phyloP scores from a whole-genome alignment of 1,140 invertebrate species.

The Neodiprion fabricii region DNA sequence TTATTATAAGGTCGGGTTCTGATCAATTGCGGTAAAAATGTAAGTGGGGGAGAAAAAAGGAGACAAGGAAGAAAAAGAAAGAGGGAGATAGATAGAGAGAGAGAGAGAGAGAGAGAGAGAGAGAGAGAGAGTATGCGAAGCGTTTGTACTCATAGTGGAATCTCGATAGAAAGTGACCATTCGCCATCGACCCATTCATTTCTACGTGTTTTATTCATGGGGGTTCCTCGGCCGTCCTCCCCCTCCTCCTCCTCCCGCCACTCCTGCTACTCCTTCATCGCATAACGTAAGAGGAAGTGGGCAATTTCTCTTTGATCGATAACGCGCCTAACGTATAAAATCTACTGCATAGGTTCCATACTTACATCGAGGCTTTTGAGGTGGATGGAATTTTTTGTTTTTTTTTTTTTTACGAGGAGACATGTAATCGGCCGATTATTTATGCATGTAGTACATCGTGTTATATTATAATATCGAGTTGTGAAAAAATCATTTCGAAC shows the following conservation, averaged over 20 bases:
- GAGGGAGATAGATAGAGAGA: no score
- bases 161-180: conserved; percentile 5
- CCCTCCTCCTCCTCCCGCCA: no score
- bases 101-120: no score
- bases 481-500: no score
- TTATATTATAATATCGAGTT: no score
- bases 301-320: conserved; percentile 1
- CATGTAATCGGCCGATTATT: no score
- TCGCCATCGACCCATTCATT: background rate
- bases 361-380: background rate
- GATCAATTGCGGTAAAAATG: no score
- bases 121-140: no score
- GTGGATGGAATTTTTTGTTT: background rate
- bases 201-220: background rate
- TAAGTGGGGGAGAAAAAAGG: background rate
- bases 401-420: no score
- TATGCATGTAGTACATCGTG: no score
- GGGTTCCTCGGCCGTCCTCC: background rate
- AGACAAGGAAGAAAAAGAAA: background rate
- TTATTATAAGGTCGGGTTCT: background rate
- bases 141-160: background rate
- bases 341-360: no score
- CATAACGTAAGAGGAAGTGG: background rate
- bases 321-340: background rate
- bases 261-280: no score